Evolutionary conservation across 1,140 invertebrate species (phyloP), one percentile per base, ranked within the genome.

Genomic region (Mya arenaria): DNA sequence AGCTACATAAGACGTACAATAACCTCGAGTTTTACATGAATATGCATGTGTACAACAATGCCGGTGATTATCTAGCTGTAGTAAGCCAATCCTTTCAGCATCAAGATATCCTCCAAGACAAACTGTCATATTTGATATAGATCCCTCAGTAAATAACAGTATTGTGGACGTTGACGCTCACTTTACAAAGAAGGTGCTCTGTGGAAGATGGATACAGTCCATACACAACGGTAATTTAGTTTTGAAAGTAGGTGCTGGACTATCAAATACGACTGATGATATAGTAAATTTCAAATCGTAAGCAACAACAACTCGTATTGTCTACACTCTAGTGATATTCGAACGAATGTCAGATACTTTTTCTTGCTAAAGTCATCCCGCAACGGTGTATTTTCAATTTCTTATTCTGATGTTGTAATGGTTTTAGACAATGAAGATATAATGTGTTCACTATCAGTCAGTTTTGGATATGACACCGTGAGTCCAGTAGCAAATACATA

Each of bases 1-100:
- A 68, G 39, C 17, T 39, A n/a, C 36, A 41, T 10, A 39, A 68
- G 28, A 68, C 65, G 1, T 34, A 25, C 4, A n/a, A 15, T 2
- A 39, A 39, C 19, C n/a, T 41, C 10, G 13, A n/a, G 17, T 68
- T 39, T 25, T 25, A 34, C 28, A 25, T 41, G 19, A 39, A 41
- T n/a, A 15, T 68, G 15, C 39, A 23, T 25, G n/a, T 68, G 13
- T 68, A 68, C 65, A 68, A 68, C 32, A 68, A 41, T 23, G 65
- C 65, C 0, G 65, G 65, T 23, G 34, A 68, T 68, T 39, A 15
- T 23, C 17, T 19, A 23, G 37, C 17, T 39, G 32, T 15, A 68
- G 34, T 5, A 39, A 68, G 17, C 34, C 65, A 23, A 39, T 68
- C 37, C 37, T 17, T 28, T 19, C 44, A 15, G 34, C 65, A 39